Conservation (phyloP, 2,797 vertebrate species). For the Xenentodon cancila region DNA sequence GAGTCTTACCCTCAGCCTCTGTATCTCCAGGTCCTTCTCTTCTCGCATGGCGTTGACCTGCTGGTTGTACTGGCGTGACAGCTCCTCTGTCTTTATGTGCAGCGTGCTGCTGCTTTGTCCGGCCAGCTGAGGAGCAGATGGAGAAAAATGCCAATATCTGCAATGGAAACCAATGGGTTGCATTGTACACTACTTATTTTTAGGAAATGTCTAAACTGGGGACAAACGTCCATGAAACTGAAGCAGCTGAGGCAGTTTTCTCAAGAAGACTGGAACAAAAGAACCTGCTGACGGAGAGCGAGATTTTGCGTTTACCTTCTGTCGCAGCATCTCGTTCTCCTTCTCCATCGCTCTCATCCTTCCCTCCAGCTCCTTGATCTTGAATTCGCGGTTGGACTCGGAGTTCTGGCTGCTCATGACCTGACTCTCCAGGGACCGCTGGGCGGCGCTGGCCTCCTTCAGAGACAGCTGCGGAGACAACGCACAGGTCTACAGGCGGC, state of each 20-base stretch:
- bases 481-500: not conserved
- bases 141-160: not conserved
- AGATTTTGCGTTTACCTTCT: slow-evolving; percentile 82
- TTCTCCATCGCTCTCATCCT: slow-evolving; percentile 87
- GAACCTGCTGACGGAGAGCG: no score
- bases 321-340: slow-evolving; percentile 89
- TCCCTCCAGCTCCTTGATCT: slow-evolving; percentile 90
- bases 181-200: no score
- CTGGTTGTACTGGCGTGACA: slow-evolving; percentile 89
- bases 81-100: slow-evolving; percentile 88
- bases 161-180: no score
- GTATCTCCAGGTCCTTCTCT: slow-evolving; percentile 92
- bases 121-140: slow-evolving; percentile 64
- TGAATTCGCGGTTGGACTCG: slow-evolving; percentile 86
- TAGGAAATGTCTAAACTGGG: no score
- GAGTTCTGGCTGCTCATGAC: slow-evolving; percentile 75
- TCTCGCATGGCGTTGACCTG: slow-evolving; percentile 85
- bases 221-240: no score
- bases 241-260: no score
- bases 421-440: slow-evolving; percentile 86
- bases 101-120: slow-evolving; percentile 82
- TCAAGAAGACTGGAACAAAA: no score
- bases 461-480: slow-evolving; percentile 70
- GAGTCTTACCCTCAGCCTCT: slow-evolving; percentile 80
- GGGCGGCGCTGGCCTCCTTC: slow-evolving; percentile 79